Base-by-base conservation (phyloP, 2,888 invertebrate genomes). In the Diadromus collaris region DNA sequence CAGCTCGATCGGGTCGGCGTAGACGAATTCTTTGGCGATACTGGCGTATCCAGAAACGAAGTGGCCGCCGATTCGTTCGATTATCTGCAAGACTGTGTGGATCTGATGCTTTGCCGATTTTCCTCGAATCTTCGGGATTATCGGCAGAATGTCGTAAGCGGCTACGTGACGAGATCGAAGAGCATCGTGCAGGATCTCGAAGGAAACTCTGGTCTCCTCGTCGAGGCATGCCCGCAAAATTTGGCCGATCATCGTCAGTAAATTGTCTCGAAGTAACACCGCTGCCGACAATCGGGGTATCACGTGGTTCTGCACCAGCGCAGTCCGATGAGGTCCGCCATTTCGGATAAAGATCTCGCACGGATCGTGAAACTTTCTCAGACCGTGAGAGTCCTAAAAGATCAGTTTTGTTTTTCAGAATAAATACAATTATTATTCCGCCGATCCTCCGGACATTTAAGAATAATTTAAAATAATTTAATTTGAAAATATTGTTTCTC, bases 1-100 rank as follows among this genome's bases (percentile, higher is more conserved):
- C 5, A 54, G 16, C 1, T 54, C 54, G 27, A 54, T 54, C 10
- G 19, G 16, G 21, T 60, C 41, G 38, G 44, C 19, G 38, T 60
- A 10, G 46, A 79, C 7, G 32, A 60, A 79, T 46, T 48, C 38
- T n/a, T 68, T n/a, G n/a, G 27, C 76, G 70, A 79, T 69, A 24
- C 48, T 54, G 7, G 79, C 73, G 63, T 79, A 79, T 24, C 61
- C 70, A 46, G 71, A 73, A 44, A 81, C 19, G 56, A 73, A 68
- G 19, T 46, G 68, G 32, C 41, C 46, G 38, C 64, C 65, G 56
- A 70, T 29, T 32, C 73, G 46, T 34, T 72, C 77, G 32, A 81
- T 16, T 21, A 69, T 77, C 64, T 73, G 81, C 21, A 81, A 19
- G 5, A 73, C 32, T 16, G 54, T 63, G 27, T 67, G 54, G 16